A percentile compares a stretch with the other conserved stretches of the same genome.
Conservation (phyloP, 1,140 invertebrate species). For the Pissodes strobi region DNA sequence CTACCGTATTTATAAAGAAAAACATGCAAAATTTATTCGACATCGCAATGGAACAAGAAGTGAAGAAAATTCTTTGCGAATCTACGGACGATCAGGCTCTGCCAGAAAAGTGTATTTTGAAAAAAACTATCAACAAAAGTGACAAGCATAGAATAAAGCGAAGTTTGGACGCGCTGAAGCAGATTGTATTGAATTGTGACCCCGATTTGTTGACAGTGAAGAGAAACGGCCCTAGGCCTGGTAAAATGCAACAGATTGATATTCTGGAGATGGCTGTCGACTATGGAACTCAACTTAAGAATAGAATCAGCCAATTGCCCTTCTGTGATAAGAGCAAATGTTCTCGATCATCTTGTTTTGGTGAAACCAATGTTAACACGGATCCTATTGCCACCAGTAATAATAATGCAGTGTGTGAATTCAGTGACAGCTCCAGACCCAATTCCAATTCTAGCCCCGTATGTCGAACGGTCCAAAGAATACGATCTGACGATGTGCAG, state of each 20-base stretch:
- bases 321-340: no score
- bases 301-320: background rate
- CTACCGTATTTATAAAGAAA: slow-evolving; percentile 7
- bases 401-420: no score
- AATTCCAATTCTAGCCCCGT: no score
- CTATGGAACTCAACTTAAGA: slow-evolving; percentile 11
- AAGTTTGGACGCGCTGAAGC: slow-evolving; percentile 18
- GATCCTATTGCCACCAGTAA: no score
- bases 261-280: slow-evolving; percentile 30
- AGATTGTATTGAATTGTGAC: slow-evolving; percentile 29
- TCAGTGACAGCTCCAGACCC: no score
- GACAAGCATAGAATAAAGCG: slow-evolving; percentile 10
- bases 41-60: background rate
- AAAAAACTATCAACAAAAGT: background rate
- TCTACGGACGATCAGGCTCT: background rate
- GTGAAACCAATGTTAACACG: no score
- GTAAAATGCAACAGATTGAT: slow-evolving; percentile 13
- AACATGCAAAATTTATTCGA: slow-evolving; percentile 2
- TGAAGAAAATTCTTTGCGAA: slow-evolving; percentile 4
- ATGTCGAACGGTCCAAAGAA: no score
- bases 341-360: no score
- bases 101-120: background rate
- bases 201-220: slow-evolving; percentile 17
- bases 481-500: no score
- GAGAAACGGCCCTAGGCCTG: slow-evolving; percentile 18